Base-by-base conservation (phyloP, 2,888 invertebrate species). In the Gymnocheta viridis region DNA sequence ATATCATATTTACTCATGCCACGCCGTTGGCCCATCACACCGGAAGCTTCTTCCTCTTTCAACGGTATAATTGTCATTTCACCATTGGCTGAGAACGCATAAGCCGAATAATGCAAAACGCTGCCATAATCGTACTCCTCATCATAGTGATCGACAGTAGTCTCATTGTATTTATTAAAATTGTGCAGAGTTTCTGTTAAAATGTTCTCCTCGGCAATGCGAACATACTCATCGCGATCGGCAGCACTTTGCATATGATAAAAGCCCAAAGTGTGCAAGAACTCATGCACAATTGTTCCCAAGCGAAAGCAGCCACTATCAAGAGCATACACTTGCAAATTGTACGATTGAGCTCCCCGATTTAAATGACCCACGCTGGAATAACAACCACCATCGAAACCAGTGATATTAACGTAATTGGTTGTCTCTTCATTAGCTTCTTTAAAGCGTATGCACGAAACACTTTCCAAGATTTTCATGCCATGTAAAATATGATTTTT, bases 211-310 rank as follows among this genome's bases (percentile, higher is more conserved):
- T 83, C 83, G 3, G 93, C 92, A 54, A 96, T 93, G 0, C 88
- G 91, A 0, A 95, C 95, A 87, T 93, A 95, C 24, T 94, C 93
- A 88, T 96, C 96, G 0, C 96, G 93, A 88, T 96, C 95, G 4
- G 93, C 93, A 0, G 96, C 93, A 88, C 95, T 96, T 90, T 96
- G 96, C 88, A 96, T 96, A 89, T 96, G 96, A 89, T 95, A 93
- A 90, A 96, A 96, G 0, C 96, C 96, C 6, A 95, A 88, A 0
- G 95, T 95, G 87, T 97, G 96, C 90, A 96, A 93, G 78, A 96
- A 92, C 89, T 97, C 96, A 87, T 96, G 96, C 3, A 96, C 92
- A 0, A 95, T 93, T 0, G 96, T 96, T 2, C 89, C 91, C 51
- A 89, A 66, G 2, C 90, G 88, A 85, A 91, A 91, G 54, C 92